Conservation (phyloP, 2,888 invertebrate genomes). For the Dryocosmus kuriphilus region DNA sequence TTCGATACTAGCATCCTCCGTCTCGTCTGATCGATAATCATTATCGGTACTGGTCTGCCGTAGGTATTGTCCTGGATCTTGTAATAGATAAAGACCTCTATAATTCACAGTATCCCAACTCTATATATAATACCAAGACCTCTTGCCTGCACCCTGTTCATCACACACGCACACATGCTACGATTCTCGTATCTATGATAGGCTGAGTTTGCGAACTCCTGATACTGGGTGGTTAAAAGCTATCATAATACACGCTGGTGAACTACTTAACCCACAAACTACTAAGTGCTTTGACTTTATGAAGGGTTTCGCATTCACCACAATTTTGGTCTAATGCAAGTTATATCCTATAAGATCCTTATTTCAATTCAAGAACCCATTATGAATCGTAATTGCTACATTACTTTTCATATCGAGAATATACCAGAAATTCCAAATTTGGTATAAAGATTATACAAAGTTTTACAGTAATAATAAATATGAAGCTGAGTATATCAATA, state of each 20-base stretch:
- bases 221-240: constrained; percentile 51
- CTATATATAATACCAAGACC: constrained; percentile 56
- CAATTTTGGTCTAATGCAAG: constrained; percentile 33
- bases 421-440: too few relatives aligned
- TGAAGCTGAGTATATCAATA: too few relatives aligned
- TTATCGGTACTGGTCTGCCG: constrained; percentile 44
- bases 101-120: constrained; percentile 60
- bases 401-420: too few relatives aligned
- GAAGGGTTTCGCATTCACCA: constrained; percentile 18
- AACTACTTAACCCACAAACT: constrained; percentile 45
- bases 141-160: constrained; percentile 49
- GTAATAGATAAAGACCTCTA: constrained; percentile 62
- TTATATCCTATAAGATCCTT: constrained; percentile 27
- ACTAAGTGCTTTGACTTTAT: constrained; percentile 35
- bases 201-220: constrained; percentile 50
- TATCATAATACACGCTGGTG: constrained; percentile 40
- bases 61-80: constrained; percentile 60
- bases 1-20: not conserved
- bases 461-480: too few relatives aligned
- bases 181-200: constrained; percentile 44
- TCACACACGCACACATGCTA: constrained; percentile 38
- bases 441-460: too few relatives aligned
- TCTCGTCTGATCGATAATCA: constrained; percentile 41
- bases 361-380: constrained; percentile 3
- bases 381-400: not conserved